Base-by-base conservation (phyloP, 23 tunicate genomes). In the Oikopleura vanhoeffeni region DNA sequence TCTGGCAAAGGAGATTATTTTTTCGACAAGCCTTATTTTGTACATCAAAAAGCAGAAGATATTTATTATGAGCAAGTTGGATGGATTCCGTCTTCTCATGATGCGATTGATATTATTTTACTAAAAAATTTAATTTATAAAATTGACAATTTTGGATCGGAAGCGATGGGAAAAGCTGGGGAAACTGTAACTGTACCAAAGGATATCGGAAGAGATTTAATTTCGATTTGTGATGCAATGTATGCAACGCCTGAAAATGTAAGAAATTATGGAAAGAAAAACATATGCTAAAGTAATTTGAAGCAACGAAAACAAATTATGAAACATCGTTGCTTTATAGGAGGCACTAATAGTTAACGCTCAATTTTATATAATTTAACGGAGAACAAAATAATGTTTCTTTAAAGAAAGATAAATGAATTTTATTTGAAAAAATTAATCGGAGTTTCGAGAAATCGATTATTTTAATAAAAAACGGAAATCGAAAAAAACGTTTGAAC, bases 1-100 rank as follows among this genome's bases (percentile, higher is more conserved):
- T 18, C 36, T 71, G 79, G 79, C 27, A 28, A 71, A 2, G 79
- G 79, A 24, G 79, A 71, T 30, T 71, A 71, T 32, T 71, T 71
- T 38, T 71, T 71, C 32, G 79, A 30, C 27, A 71, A 71, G 38
- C 38, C 79, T 18, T 71, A 71, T 38, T 71, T 71, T 30, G 79
- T 71, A 2, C 79, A 71, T 30, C 27, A 71, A 18, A 71, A 71
- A 30, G 79, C 79, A 30, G 32, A 71, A 71, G 79, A 71, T 30
- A 71, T 71, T 30, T 71, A 13, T 30, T 71, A 71, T 38, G 79
- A 71, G 79, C 79, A 71, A 71, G 32, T 71, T 32, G 79, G 79
- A 3, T 71, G 79, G 79, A 71, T 71, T 30, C 27, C 27, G 27
- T 71, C 79, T 13, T 2, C 34, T 30, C 79, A 71, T 71, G 35